Evolutionary conservation across 64 coral and sea anemone species (phyloP).

Genomic region (Montipora foliosa): DNA sequence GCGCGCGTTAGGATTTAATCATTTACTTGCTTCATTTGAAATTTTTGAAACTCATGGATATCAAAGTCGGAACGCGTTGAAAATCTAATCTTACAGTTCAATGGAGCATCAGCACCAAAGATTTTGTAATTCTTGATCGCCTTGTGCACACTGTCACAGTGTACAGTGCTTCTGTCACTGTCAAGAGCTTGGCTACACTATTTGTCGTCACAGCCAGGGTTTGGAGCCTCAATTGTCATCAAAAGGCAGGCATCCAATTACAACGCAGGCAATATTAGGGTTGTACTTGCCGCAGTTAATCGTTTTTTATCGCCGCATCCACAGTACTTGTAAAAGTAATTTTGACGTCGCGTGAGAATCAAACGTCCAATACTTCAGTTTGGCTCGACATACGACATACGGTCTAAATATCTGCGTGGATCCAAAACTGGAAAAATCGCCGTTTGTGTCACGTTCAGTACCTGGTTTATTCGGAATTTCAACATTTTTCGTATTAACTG

Average conservation of each 20-base stretch:
- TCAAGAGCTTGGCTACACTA: neutral
- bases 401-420: neutral
- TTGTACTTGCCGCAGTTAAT: neutral
- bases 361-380: slow-evolving; percentile 6
- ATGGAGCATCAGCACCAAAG: neutral
- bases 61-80: neutral
- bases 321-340: neutral
- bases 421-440: neutral
- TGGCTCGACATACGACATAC: neutral
- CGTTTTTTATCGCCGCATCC: neutral
- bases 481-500: neutral
- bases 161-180: neutral
- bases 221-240: neutral
- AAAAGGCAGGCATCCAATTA: neutral
- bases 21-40: neutral
- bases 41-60: neutral
- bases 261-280: neutral
- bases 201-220: neutral
- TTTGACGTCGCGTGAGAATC: neutral
- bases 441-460: neutral
- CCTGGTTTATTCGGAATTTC: neutral
- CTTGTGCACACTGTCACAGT: neutral
- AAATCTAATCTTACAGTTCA: neutral
- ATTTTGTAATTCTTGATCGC: neutral
- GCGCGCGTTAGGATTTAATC: neutral